Base-by-base conservation (phyloP, 2,113 vertebrate genomes). In the Odocoileus virginianus region DNA sequence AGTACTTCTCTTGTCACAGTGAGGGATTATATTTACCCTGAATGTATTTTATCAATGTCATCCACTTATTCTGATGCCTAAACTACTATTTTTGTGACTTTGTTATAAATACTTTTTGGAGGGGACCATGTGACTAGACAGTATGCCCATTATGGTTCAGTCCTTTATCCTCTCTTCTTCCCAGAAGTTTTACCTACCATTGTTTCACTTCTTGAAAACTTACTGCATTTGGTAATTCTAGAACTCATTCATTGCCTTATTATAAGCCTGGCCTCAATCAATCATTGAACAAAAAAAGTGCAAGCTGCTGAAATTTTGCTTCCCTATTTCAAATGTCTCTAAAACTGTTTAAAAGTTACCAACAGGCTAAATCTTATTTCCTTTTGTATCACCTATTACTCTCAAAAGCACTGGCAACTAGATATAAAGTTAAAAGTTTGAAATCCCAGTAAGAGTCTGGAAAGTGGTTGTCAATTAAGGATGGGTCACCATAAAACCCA, bases 21-120 rank as follows among this genome's bases (percentile, higher is more conserved):
- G 54, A 94, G 57, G 40, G 71, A 78, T 74, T 33, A 64, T 92
- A 27, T 64, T 95, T 95, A 60, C 57, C 95, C 64, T 61, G 58
- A 60, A 60, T 90, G 57, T 93, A 76, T 95, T 97, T 94, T 79
- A 64, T 96, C 86, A 92, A n/a, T 89, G 7, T 64, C 57, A 91
- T 64, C 27, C 17, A 74, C 19, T 84, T 94, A 9, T 15, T 91
- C 30, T 96, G 14, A 93, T 94, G 45, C 71, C 17, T 86, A 12
- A 52, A 43, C 8, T 79, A 52, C 90, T 71, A 36, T 64, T 92
- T 96, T 96, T 81, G 54, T 67, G 57, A 82, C 30, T 58, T 78
- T 97, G 40, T 94, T 94, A 83, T 83, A 55, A 94, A 95, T 84
- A 47, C 15, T 83, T 27, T 84, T 96, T 55, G 61, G 28, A 95